Evolutionary conservation across 2,888 invertebrate genomes (phyloP), one percentile per base, ranked within the genome.

Genomic region (Meliscaeva auricollis): DNA sequence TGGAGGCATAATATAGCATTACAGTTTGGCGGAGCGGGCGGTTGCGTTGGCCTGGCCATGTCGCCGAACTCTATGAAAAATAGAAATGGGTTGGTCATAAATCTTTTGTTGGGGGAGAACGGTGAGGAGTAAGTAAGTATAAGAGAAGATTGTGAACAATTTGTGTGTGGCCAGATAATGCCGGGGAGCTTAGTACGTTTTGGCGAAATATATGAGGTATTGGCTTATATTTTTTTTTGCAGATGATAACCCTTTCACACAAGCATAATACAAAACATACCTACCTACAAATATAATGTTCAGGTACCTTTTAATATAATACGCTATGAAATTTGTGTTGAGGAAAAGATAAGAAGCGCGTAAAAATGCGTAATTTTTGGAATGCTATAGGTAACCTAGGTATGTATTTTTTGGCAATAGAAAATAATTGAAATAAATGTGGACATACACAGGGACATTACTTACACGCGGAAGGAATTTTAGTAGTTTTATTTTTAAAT

Each of bases 141-240:
- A 13, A 15, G 46, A 46, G 64, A 64, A 64, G 30, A 64, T 64
- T 85, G 81, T 68, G 85, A 85, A 85, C 85, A 85, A 85, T 85
- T 85, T 85, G 68, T 85, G 85, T 81, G 85, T 85, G 85, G 77
- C 85, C 85, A 85, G 85, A 85, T 85, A 85, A 85, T 85, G 76
- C 85, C 41, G 73, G 56, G 73, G 62, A 77, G 85, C 76, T 85
- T 81, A 85, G 85, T 68, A 62, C 62, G 66, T 66, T 81, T 62
- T 46, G 62, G 54, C 46, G 74, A 84, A 70, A 76, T 76, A 54
- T 85, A 85, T 76, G 72, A 81, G 75, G 81, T 76, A 81, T 76
- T 76, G 80, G 84, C 48, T 35, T 66, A 50, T 66, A 35, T 50
- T 66, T 64, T 48, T 48, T 38, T 41, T 64, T n/a, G n/a, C 54